Evolutionary conservation across 2,888 invertebrate species (phyloP).

Genomic region (Thumatha senex): DNA sequence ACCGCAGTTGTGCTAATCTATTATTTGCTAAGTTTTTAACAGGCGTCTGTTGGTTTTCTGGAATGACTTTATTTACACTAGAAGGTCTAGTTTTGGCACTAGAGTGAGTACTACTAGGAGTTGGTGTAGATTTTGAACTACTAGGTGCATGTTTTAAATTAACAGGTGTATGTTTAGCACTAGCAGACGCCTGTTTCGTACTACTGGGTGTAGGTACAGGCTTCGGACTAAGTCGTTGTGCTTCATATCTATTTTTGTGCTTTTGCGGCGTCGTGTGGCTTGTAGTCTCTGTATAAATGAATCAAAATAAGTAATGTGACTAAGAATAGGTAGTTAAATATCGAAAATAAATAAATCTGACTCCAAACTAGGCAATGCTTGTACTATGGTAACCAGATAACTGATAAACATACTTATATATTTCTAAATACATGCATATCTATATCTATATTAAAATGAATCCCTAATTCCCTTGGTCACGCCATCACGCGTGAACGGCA

Average conservation of each 20-base stretch:
- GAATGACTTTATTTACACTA: slow-evolving; percentile 14
- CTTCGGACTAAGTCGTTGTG: background rate
- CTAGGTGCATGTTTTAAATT: background rate
- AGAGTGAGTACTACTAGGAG: background rate
- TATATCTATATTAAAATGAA: too few species aligned
- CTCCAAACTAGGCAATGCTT: too few species aligned
- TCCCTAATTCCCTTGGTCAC: too few species aligned
- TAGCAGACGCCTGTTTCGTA: background rate
- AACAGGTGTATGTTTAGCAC: background rate
- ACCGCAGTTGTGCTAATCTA: slow-evolving; percentile 56
- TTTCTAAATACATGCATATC: too few species aligned
- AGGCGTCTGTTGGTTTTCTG: slow-evolving; percentile 32
- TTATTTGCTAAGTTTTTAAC: slow-evolving; percentile 60
- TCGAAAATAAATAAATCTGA: too few species aligned
- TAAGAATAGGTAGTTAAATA: too few species aligned
- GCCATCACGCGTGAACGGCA: too few species aligned
- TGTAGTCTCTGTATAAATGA: slow-evolving; percentile 8
- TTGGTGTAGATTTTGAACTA: background rate
- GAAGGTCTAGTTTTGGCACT: slow-evolving; percentile 20
- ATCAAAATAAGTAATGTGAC: background rate
- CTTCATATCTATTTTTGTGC: slow-evolving; percentile 4
- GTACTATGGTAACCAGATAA: too few species aligned
- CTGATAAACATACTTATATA: too few species aligned
- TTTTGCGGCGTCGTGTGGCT: slow-evolving; percentile 9
- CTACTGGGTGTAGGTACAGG: background rate